These are phyloP conservation scores for Agonopterix arenella DNA, from an alignment of 2,888 invertebrate genomes.

Conservation along the genomic window DNA sequence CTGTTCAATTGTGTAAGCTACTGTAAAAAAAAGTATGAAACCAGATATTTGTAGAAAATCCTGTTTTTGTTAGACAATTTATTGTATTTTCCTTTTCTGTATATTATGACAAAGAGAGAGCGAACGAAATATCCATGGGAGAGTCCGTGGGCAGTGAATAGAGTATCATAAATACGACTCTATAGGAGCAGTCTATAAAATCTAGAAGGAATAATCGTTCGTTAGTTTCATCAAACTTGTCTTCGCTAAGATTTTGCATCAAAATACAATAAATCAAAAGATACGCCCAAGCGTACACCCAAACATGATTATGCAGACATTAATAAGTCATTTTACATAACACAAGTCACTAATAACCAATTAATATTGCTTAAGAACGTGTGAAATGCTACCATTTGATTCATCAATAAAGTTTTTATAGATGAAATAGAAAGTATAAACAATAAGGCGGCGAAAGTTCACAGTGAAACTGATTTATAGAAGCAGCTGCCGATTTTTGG, in stretches of 20 bases:
- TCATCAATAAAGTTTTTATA: conserved; percentile 42
- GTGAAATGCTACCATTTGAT: conserved; percentile 60
- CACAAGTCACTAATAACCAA: conserved; percentile 36
- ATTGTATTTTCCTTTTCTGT: too few species aligned
- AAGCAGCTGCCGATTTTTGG: conserved; percentile 49
- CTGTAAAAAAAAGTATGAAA: too few species aligned
- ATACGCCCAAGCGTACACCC: not conserved
- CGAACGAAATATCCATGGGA: too few species aligned
- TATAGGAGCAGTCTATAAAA: too few species aligned
- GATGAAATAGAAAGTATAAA: conserved; percentile 71
- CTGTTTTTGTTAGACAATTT: too few species aligned
- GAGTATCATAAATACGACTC: too few species aligned
- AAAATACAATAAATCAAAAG: not conserved
- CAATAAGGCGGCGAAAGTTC: conserved; percentile 71
- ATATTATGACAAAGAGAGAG: too few species aligned
- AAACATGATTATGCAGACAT: conserved; percentile 8
- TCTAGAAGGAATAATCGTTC: too few species aligned
- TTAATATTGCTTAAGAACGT: conserved; percentile 55
- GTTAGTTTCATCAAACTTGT: too few species aligned
- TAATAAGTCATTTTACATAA: conserved; percentile 38
- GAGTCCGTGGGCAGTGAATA: too few species aligned
- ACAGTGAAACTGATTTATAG: conserved; percentile 73
- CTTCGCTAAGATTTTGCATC: not conserved
- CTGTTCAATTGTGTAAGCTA: too few species aligned
- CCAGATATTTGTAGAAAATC: too few species aligned